Evolutionary conservation across 2,888 invertebrate species (phyloP), one percentile per base, ranked within the genome.

Genomic region (Biston betularia): DNA sequence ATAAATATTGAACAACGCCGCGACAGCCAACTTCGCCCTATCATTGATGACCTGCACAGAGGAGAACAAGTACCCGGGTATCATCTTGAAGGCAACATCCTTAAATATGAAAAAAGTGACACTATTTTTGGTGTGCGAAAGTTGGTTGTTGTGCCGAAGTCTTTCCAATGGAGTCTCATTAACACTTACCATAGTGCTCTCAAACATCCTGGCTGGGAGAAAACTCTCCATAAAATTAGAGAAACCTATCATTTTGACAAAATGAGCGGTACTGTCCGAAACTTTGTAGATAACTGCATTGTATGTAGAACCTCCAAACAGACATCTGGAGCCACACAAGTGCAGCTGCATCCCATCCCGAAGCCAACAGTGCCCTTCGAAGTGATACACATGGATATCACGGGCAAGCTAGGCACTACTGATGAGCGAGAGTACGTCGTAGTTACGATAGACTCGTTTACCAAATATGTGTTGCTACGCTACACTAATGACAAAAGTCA

Each of bases 111-210:
- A n/a, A 44, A 2, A 0, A 12, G 7, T 0, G 59, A 59, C 48
- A 44, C 59, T 6, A 49, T 38, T 8, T 12, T 15, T 6, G 58
- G 58, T 34, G 15, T 6, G 40, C 48, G 6, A 72, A 24, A 24
- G 3, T 24, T 24, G 3, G 24, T 24, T 24, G 24, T 24, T 24
- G 24, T 24, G 24, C 24, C 75, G 0, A 70, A 50, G 24, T 66
- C 75, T 9, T 78, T 76, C 45, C 77, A 76, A 34, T 79, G 77
- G 77, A 74, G 74, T 35, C 7, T 77, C 0, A 77, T 76, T 3
- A 77, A 77, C 54, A 50, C 71, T 0, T 75, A 46, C 15, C 76
- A 78, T 14, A 63, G 57, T 0, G 49, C 72, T 0, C 58, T 79
- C 0, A 62, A 75, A 40, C 55, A 55, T n/a, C 38, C 73, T 0